Percentiles rank a stretch among this genome's conserved stretches.
phyloP scores from a whole-genome alignment of 2,113 vertebrate genomes.

The Eulacestoma nigropectus region DNA sequence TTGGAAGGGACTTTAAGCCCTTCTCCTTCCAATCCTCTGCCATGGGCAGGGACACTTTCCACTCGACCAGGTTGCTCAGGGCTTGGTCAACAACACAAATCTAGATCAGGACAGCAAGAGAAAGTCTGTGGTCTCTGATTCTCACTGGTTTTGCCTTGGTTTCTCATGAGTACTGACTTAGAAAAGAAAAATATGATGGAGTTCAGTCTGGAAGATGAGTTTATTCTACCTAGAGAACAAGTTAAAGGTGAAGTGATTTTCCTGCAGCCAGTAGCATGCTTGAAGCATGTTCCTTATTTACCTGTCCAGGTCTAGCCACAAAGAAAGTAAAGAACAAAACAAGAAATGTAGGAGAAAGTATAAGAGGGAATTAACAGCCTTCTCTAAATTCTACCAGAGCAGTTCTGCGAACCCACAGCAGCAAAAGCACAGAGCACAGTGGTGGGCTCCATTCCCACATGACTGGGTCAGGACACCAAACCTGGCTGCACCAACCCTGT shows the following conservation, averaged over 20 bases:
- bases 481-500: neutral
- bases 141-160: neutral
- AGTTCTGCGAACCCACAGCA: neutral
- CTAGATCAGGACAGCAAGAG: neutral
- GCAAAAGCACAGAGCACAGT: neutral
- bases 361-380: neutral
- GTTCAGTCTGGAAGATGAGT: neutral
- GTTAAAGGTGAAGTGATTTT: neutral
- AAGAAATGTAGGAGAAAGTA: fast-evolving
- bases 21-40: neutral
- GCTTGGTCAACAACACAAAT: neutral
- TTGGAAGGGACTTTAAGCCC: neutral
- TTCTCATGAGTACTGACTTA: neutral
- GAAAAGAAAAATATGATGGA: neutral
- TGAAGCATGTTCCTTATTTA: neutral
- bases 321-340: neutral
- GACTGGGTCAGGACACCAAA: neutral
- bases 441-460: fast-evolving
- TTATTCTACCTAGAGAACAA: neutral
- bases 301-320: neutral
- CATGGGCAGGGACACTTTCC: neutral
- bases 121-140: neutral
- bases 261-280: fast-evolving
- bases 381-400: neutral
- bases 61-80: neutral